Percentiles rank a stretch among this genome's conserved stretches.
These are phyloP conservation scores for Crepidodera aurea DNA, from an alignment of 2,888 invertebrate species.

Conservation along the genomic window DNA sequence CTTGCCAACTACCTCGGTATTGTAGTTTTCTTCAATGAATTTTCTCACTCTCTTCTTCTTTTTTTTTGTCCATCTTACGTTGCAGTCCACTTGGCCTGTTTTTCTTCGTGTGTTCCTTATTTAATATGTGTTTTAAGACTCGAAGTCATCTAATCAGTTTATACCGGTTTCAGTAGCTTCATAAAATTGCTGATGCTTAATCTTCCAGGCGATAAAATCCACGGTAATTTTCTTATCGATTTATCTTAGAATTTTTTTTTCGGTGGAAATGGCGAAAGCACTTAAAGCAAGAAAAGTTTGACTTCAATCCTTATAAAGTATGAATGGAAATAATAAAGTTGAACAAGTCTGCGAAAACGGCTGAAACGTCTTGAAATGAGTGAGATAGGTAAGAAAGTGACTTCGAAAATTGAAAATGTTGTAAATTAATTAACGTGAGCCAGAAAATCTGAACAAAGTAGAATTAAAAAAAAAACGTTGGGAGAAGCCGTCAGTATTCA, in stretches of 20 bases:
- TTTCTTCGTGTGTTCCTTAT: too few relatives aligned
- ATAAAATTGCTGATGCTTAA: too few relatives aligned
- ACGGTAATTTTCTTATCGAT: neutral
- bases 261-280: neutral
- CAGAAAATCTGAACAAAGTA: neutral
- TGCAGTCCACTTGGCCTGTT: too few relatives aligned
- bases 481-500: neutral
- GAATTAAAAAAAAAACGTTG: neutral
- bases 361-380: constrained; percentile 3
- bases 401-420: constrained; percentile 12
- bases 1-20: too few relatives aligned
- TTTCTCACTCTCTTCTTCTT: too few relatives aligned
- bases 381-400: constrained; percentile 1
- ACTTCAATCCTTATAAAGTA: constrained; percentile 8
- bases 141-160: too few relatives aligned
- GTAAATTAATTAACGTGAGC: constrained; percentile 5
- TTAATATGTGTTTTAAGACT: too few relatives aligned
- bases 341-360: neutral
- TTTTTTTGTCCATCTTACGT: too few relatives aligned
- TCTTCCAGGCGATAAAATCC: too few relatives aligned
- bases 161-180: too few relatives aligned
- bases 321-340: constrained; percentile 11
- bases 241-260: neutral
- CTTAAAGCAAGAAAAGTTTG: constrained; percentile 1
- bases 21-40: too few relatives aligned